Conservation (phyloP, 2,888 invertebrate genomes). For the Drosophila differens region DNA sequence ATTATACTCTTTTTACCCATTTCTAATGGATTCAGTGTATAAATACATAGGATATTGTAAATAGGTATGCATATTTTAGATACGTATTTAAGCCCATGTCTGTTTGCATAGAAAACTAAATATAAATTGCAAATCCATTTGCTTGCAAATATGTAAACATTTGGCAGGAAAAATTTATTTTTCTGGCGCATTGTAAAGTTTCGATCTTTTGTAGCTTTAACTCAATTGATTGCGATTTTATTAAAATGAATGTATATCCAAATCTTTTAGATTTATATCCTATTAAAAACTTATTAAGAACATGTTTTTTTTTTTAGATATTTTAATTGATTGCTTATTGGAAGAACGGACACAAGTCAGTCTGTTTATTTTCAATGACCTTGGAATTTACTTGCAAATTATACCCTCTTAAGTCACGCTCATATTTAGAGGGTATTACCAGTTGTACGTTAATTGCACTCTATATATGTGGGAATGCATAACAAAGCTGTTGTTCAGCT, state of each 20-base stretch:
- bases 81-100: neutral
- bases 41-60: neutral
- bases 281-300: neutral
- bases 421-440: neutral
- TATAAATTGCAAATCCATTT: neutral
- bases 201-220: neutral
- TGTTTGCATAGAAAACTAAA: neutral
- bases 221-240: neutral
- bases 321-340: neutral
- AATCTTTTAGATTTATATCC: neutral
- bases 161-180: conserved; percentile 17
- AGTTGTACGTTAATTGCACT: conserved; percentile 13
- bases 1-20: neutral
- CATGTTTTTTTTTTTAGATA: neutral
- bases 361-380: neutral
- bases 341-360: neutral
- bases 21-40: neutral
- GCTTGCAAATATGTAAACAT: conserved; percentile 4
- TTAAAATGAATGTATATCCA: neutral
- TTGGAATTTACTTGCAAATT: neutral
- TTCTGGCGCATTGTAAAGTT: conserved; percentile 6
- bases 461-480: conserved; percentile 5
- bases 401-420: neutral
- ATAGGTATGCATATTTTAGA: neutral
- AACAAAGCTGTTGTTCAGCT: conserved; percentile 2